Percentiles rank a stretch among this genome's conserved stretches.
These are phyloP conservation scores for Calameuta pallipes DNA, from an alignment of 2,888 invertebrate species.

Conservation along the genomic window DNA sequence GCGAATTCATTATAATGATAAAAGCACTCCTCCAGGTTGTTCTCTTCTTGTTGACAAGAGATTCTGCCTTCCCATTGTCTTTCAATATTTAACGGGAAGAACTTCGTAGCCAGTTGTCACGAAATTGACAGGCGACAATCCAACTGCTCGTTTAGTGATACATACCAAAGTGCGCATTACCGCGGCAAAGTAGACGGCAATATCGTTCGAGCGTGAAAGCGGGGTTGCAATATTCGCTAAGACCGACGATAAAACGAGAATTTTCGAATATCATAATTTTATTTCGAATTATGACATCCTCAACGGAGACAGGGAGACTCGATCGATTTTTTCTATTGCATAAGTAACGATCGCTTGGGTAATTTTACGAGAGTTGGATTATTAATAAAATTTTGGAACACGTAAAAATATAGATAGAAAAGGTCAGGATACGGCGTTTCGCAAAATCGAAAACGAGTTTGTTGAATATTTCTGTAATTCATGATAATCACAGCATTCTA, in stretches of 20 bases:
- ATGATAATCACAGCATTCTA: background rate
- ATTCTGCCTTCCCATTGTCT: background rate
- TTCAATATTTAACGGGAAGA: background rate
- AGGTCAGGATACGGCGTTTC: background rate
- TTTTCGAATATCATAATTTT: background rate
- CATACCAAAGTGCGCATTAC: too few relatives aligned
- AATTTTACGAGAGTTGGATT: background rate
- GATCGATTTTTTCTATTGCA: background rate
- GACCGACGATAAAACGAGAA: background rate
- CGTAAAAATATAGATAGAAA: background rate
- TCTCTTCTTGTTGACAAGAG: background rate
- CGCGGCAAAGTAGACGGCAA: background rate
- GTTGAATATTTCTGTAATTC: background rate
- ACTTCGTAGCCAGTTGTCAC: background rate
- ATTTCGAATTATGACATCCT: background rate
- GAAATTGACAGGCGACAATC: background rate
- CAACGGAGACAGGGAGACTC: background rate
- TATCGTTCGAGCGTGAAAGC: background rate
- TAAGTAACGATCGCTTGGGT: background rate
- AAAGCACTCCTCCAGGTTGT: background rate
- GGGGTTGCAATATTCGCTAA: background rate
- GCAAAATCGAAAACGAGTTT: background rate
- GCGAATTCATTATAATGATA: background rate
- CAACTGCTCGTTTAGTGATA: background rate
- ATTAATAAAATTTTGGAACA: background rate